These are phyloP conservation scores for Orthosia gothica DNA, from an alignment of 2,888 invertebrate genomes.

Conservation along the genomic window DNA sequence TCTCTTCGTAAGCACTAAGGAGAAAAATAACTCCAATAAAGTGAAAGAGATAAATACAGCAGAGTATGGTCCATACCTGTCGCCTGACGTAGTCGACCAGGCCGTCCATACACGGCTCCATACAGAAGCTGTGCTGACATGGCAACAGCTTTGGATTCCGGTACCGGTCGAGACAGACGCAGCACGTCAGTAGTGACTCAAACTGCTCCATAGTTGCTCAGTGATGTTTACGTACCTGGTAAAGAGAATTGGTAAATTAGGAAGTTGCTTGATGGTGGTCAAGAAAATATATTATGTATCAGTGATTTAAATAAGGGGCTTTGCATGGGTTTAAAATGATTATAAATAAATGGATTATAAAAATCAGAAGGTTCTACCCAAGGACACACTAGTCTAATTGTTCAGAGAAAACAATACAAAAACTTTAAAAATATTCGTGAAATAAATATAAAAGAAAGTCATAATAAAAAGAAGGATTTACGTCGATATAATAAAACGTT, in stretches of 20 bases:
- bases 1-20: not conserved
- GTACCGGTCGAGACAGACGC: conserved; percentile 99
- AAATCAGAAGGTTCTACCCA: no score
- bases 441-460: not conserved
- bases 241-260: conserved; percentile 56
- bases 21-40: not conserved
- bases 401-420: not conserved
- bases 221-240: conserved; percentile 83
- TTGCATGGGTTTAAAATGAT: not conserved
- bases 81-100: conserved; percentile 98
- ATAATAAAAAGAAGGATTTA: not conserved
- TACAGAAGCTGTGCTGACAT: conserved; percentile 99
- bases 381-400: not conserved
- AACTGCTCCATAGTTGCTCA: conserved; percentile 96
- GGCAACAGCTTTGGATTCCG: conserved; percentile 99
- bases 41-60: not conserved
- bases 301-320: not conserved
- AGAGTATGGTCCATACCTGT: conserved; percentile 92
- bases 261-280: not conserved
- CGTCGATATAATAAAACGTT: not conserved
- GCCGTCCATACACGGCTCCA: conserved; percentile 99
- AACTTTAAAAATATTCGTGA: not conserved
- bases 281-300: not conserved
- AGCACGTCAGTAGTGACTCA: conserved; percentile 99
- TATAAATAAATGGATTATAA: no score